Base-by-base conservation (phyloP, 2,113 vertebrate species). In the Cyanistes caeruleus region DNA sequence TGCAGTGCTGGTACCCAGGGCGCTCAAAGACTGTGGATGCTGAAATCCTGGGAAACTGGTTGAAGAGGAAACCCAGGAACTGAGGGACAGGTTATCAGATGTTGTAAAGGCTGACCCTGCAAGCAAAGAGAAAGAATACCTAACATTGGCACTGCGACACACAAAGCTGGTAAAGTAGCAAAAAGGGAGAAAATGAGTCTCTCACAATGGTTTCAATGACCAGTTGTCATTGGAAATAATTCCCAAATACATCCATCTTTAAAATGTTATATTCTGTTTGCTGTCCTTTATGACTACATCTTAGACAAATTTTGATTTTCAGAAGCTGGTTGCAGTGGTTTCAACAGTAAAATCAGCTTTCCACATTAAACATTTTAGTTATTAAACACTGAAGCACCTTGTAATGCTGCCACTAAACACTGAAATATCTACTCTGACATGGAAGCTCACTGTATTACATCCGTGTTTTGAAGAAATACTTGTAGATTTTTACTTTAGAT, bases 81-180 rank as follows among this genome's bases (percentile, higher is more conserved):
- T 99, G 94, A 99, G 98, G 31, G 99, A 99, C 80, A 99, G 97
- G 95, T 99, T 99, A 77, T 99, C 99, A 31, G 99, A 99, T 67
- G 99, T 98, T 5, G 98, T 99, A 97, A 99, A 99, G 5, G 99
- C 99, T 11, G 99, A 99, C 15, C 99, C 99, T 99, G 96, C 14
- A 91, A 96, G 72, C 46, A 44, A 87, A 93, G 93, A 97, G 83
- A 74, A 86, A 89, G 73, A 79, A 87, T 1, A 27, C 30, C 52
- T 79, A 33, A 44, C 0, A 4, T 48, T 58, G 35, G 35, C 15
- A 19, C 67, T 76, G 67, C 1, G 4, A 52, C n/a, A 33, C 49
- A 41, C 21, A 30, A 46, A 75, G 28, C 7, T 48, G 39, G 11
- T 59, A 39, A 69, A 72, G 51, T 0, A 79, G 28, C 1, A 5